A percentile compares a stretch with the other conserved stretches of the same genome.
Conservation (phyloP, 2,113 vertebrate genomes). For the Tragelaphus scriptus region DNA sequence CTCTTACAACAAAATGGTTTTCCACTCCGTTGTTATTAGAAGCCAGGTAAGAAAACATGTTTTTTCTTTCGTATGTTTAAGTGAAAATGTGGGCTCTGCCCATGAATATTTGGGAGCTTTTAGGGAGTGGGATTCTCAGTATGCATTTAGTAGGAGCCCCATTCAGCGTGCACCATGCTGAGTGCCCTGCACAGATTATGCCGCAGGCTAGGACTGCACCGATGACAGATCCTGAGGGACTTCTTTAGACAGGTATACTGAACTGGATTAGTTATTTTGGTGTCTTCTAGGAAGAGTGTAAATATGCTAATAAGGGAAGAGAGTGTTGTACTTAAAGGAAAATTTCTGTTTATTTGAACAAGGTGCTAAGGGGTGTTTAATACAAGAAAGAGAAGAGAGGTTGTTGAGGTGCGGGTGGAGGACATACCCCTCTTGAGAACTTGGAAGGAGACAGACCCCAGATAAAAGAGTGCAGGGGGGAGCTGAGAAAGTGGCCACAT, state of each 20-base stretch:
- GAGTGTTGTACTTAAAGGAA: neutral
- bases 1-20: conserved; percentile 93
- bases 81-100: neutral
- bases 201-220: neutral
- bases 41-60: conserved; percentile 84
- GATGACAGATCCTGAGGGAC: neutral
- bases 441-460: neutral
- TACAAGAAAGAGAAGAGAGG: neutral
- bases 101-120: neutral
- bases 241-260: neutral
- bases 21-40: conserved; percentile 94
- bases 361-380: neutral
- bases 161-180: neutral
- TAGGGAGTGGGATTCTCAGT: neutral
- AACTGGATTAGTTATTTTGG: neutral
- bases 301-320: neutral
- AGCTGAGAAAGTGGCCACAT: neutral
- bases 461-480: neutral
- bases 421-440: neutral
- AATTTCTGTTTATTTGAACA: neutral
- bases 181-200: neutral
- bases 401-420: neutral
- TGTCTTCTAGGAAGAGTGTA: neutral
- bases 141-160: neutral
- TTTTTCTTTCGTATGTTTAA: neutral